Base-by-base conservation (phyloP, 2,888 invertebrate genomes). In the Pandemis cinnamomeana region DNA sequence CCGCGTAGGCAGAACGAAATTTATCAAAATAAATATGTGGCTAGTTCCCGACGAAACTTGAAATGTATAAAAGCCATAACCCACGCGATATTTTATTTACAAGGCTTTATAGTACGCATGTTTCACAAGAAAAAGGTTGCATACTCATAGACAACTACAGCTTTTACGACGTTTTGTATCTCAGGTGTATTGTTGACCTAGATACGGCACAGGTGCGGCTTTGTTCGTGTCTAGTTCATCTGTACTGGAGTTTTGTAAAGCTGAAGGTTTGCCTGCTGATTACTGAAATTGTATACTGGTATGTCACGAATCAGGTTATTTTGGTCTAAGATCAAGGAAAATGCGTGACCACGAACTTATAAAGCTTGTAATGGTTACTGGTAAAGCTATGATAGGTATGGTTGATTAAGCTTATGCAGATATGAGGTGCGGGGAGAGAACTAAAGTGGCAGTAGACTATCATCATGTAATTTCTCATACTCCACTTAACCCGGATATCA, bases 141-240 rank as follows among this genome's bases (percentile, higher is more conserved):
- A 58, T 5, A 58, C 5, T 3, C 2, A 20, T 3, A 27, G 58
- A 4, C 11, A 11, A 11, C 11, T 5, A 58, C 5, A 27, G 10
- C 58, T 4, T 10, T 27, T 27, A 58, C 58, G 58, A 58, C 27
- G 11, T 27, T 58, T 27, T 27, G 8, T 20, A 27, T 10, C 58
- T 58, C 0, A 27, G 58, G 10, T 58, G 10, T 42, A 66, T 15
- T 60, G 63, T 36, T 15, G 69, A 64, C 72, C 72, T 73, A 73
- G 64, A 69, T 69, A 53, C 58, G 13, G 42, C 42, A 64, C 72
- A 72, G 72, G 72, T 72, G 68, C 48, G 72, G 63, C 55, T 58
- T 72, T 60, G 62, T 68, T 7, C n/a, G 58, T 36, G 58, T 63
- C 55, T 6, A 60, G 36, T 62, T 20, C 66, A 62, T 66, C 48